phyloP scores from a whole-genome alignment of 2,888 invertebrate species.

The Teinopalpus imperialis region DNA sequence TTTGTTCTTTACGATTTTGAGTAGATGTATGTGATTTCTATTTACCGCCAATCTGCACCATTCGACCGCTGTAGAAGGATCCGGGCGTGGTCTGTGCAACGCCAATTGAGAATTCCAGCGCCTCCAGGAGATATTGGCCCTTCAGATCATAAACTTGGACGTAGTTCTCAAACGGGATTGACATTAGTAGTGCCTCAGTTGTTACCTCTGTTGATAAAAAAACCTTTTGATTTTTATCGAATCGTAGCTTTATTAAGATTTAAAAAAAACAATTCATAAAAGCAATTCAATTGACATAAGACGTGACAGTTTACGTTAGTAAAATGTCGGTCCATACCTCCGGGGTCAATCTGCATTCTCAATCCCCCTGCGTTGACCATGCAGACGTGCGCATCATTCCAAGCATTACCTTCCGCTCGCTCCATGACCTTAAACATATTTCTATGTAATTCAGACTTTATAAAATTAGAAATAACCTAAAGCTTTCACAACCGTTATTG shows the following conservation, averaged over 20 bases:
- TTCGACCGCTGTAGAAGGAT: conserved; percentile 65
- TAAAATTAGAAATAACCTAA: too few relatives aligned
- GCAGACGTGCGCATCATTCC: conserved; percentile 75
- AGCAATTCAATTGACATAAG: too few relatives aligned
- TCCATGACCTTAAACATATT: conserved; percentile 46
- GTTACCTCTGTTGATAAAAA: conserved; percentile 83
- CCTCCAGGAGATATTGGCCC: conserved; percentile 84
- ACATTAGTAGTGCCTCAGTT: conserved; percentile 85
- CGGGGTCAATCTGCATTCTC: conserved; percentile 84
- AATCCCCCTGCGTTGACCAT: conserved; percentile 87
- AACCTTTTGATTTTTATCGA: too few relatives aligned
- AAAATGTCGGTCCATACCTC: too few relatives aligned
- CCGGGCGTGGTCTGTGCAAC: conserved; percentile 46
- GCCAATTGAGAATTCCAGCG: conserved; percentile 82
- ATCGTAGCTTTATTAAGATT: too few relatives aligned
- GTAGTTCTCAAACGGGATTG: conserved; percentile 89
- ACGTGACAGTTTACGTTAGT: too few relatives aligned
- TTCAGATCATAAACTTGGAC: conserved; percentile 86
- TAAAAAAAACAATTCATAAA: too few relatives aligned
- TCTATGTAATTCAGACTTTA: too few relatives aligned
- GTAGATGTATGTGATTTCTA: too few relatives aligned
- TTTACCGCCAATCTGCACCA: conserved; percentile 84
- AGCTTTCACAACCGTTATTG: too few relatives aligned
- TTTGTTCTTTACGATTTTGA: too few relatives aligned
- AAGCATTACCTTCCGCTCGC: conserved; percentile 42